Evolutionary conservation across 2,797 vertebrate genomes (phyloP), one percentile per base, ranked within the genome.

Genomic region (Neopelma chrysocephalum): DNA sequence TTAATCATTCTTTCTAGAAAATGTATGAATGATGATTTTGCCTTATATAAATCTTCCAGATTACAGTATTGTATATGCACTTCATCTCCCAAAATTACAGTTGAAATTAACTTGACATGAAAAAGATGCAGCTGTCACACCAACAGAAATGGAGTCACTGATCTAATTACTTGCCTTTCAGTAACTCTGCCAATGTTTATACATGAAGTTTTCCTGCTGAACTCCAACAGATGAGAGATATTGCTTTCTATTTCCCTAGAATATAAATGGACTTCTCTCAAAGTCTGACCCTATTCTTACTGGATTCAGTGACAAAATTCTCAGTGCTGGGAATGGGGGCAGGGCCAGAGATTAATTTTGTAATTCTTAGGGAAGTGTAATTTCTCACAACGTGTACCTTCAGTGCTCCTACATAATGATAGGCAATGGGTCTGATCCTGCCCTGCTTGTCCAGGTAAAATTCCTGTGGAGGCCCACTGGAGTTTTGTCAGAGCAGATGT

Each of bases 131-230:
- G 93, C 89, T 91, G 90, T 95, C 82, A 92, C 86, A 94, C 82
- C 94, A 92, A 96, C 85, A 75, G 85, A 96, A 97, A 89, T 36
- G 38, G 94, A 96, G 97, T 96, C 89, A 96, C 82, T 95, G 87
- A 89, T 91, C 86, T 84, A 71, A 68, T 93, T 89, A 92, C 50
- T 95, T 98, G 98, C 97, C 97, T 98, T 93, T 96, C 97, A 93
- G 97, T 98, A 97, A 98, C 98, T 97, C 96, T 98, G 97, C 97
- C 98, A 98, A 96, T 98, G 97, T 97, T 97, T 96, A 88, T 96
- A 98, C 97, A 87, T 97, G 62, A 93, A 96, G 90, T 94, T 96
- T 97, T 95, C 80, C 93, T 97, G 92, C 89, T 96, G 86, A 96
- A 96, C 94, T 82, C 95, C 96, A 96, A 81, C 97, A 54, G 87